Conservation (phyloP, 2,797 vertebrate species). For the Sebastes iracundus region DNA sequence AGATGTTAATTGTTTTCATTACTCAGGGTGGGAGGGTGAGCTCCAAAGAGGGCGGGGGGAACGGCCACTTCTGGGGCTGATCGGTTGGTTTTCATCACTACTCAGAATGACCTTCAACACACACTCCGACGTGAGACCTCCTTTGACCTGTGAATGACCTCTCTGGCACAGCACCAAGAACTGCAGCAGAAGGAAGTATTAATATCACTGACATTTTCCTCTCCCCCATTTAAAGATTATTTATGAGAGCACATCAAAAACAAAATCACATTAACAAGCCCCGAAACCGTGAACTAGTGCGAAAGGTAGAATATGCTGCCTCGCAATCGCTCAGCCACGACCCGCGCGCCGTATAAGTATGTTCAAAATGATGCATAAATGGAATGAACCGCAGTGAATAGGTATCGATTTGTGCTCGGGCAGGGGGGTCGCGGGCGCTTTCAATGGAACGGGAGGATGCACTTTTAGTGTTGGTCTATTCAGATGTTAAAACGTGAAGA, state of each 20-base stretch:
- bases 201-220: conserved; percentile 17
- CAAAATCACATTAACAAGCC: conserved; percentile 46
- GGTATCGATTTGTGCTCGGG: conserved; percentile 25
- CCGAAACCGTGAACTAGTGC: neutral
- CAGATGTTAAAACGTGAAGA: neutral
- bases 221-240: conserved; percentile 37
- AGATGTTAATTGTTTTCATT: conserved; percentile 84
- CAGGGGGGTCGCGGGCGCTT: conserved; percentile 11
- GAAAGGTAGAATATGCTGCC: conserved; percentile 1
- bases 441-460: neutral
- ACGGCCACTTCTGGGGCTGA: conserved; percentile 19
- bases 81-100: conserved; percentile 38
- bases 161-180: conserved; percentile 21
- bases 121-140: conserved; percentile 27
- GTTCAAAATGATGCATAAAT: conserved; percentile 39
- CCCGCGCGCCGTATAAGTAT: conserved; percentile 7
- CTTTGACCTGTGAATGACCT: conserved; percentile 50
- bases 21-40: conserved; percentile 59
- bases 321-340: neutral
- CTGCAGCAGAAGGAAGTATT: conserved; percentile 46
- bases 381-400: conserved; percentile 15
- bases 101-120: conserved; percentile 33
- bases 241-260: conserved; percentile 33
- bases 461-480: neutral
- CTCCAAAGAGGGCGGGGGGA: conserved; percentile 6